Evolutionary conservation across 2,888 invertebrate species (phyloP).

Genomic region (Harpalus rufipes): DNA sequence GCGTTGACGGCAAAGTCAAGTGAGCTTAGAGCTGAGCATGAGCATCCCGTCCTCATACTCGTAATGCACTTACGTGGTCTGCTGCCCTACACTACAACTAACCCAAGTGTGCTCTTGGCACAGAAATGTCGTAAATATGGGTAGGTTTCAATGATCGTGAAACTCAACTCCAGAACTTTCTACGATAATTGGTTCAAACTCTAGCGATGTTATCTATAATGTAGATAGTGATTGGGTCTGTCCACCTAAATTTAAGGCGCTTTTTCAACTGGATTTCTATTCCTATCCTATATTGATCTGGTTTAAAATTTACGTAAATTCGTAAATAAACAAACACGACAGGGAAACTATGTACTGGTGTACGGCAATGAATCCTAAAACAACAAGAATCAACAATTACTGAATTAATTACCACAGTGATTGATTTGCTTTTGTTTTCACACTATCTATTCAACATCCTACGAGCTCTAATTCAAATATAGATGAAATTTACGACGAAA

Average conservation of each 20-base stretch:
- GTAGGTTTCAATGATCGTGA: slow-evolving; percentile 20
- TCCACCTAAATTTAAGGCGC: not conserved
- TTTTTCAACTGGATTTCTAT: slow-evolving; percentile 23
- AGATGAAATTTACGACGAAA: not conserved
- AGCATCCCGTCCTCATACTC: slow-evolving; percentile 2
- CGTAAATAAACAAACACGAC: slow-evolving; percentile 24
- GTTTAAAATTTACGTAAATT: slow-evolving; percentile 28
- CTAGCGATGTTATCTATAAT: slow-evolving; percentile 29
- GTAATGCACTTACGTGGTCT: slow-evolving; percentile 38
- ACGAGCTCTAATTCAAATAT: not conserved
- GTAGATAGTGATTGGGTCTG: slow-evolving; percentile 18
- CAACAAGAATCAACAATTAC: slow-evolving; percentile 27
- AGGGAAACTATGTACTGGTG: slow-evolving; percentile 9
- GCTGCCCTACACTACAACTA: slow-evolving; percentile 8
- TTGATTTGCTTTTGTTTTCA: slow-evolving; percentile 13
- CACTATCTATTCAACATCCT: not conserved
- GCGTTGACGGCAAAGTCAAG: slow-evolving; percentile 47
- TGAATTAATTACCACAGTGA: slow-evolving; percentile 15
- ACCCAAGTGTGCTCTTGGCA: slow-evolving; percentile 21
- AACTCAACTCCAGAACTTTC: slow-evolving; percentile 32
- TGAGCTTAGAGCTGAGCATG: slow-evolving; percentile 19
- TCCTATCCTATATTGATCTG: slow-evolving; percentile 6
- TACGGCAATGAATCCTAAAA: slow-evolving; percentile 15
- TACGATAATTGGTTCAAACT: slow-evolving; percentile 32
- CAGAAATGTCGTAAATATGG: slow-evolving; percentile 43